Percentiles rank a stretch among this genome's conserved stretches.
phyloP scores from a whole-genome alignment of 2,888 invertebrate genomes.

The Mythimna loreyi region DNA sequence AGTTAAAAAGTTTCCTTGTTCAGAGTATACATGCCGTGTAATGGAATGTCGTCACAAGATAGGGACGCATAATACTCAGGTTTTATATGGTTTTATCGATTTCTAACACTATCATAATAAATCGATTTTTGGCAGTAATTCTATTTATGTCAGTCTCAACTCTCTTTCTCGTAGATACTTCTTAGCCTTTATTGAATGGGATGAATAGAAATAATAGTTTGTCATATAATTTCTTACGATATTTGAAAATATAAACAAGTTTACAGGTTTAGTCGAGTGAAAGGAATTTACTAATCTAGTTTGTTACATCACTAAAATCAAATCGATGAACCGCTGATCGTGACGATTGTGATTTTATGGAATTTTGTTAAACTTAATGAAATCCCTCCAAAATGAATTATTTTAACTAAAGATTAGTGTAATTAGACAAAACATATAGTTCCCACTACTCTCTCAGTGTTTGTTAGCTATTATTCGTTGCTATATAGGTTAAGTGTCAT shows the following conservation, averaged over 20 bases:
- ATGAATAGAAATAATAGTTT: not conserved
- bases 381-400: conserved; percentile 46
- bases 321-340: conserved; percentile 60
- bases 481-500: conserved; percentile 55
- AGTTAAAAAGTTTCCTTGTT: not conserved
- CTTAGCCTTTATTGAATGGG: not conserved
- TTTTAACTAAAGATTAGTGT: not conserved
- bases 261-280: conserved; percentile 28
- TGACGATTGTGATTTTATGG: conserved; percentile 50
- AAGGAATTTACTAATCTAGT: not conserved
- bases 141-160: too few relatives aligned
- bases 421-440: not conserved
- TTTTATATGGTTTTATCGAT: not conserved
- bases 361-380: conserved; percentile 21
- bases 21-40: not conserved
- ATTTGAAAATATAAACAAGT: not conserved
- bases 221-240: too few relatives aligned
- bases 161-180: not conserved
- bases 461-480: conserved; percentile 5
- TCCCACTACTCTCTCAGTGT: not conserved
- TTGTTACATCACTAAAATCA: conserved; percentile 40
- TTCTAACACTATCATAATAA: accelerated
- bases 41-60: conserved; percentile 10
- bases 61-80: not conserved
- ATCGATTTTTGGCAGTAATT: too few relatives aligned